A percentile compares a stretch with the other conserved stretches of the same genome.
Conservation (phyloP, 1,140 invertebrate genomes). For the Anastrepha ludens region DNA sequence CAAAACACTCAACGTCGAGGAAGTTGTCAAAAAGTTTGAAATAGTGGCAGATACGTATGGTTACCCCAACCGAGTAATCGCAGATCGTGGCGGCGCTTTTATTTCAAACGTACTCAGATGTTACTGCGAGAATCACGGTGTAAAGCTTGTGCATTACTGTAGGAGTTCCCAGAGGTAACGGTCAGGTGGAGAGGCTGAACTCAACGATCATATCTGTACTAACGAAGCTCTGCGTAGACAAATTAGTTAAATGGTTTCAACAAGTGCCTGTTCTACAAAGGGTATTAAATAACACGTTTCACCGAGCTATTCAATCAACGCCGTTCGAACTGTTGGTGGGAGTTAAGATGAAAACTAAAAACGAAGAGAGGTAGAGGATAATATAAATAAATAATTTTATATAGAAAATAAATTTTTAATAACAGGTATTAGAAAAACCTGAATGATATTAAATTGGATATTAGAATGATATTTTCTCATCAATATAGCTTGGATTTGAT, state of each 20-base stretch:
- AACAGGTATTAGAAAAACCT: no score
- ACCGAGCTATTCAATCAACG: no score
- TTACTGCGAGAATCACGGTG: conserved; percentile 61
- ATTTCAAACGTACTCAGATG: conserved; percentile 9
- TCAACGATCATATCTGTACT: conserved; percentile 62
- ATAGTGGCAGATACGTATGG: conserved; percentile 49
- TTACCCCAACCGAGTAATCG: conserved; percentile 41
- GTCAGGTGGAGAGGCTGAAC: conserved; percentile 62
- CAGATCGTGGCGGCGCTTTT: conserved; percentile 5
- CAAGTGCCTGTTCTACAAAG: conserved; percentile 58
- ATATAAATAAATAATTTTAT: conserved; percentile 67
- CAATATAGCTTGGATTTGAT: no score
- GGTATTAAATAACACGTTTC: no score
- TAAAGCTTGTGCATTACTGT: conserved; percentile 65
- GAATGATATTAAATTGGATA: no score
- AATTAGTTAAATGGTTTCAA: conserved; percentile 63
- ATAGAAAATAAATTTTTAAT: no score
- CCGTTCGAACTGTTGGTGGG: no score
- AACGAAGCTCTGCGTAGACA: conserved; percentile 63
- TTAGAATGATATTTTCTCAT: no score
- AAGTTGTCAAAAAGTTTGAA: conserved; percentile 52
- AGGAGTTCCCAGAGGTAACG: conserved; percentile 65
- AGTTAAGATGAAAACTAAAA: no score
- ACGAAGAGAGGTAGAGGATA: no score
- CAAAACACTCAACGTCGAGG: conserved; percentile 58